Percentiles rank a stretch among this genome's conserved stretches.
Evolutionary conservation across 2,888 invertebrate species (phyloP).

Genomic region (Hymenopus coronatus): DNA sequence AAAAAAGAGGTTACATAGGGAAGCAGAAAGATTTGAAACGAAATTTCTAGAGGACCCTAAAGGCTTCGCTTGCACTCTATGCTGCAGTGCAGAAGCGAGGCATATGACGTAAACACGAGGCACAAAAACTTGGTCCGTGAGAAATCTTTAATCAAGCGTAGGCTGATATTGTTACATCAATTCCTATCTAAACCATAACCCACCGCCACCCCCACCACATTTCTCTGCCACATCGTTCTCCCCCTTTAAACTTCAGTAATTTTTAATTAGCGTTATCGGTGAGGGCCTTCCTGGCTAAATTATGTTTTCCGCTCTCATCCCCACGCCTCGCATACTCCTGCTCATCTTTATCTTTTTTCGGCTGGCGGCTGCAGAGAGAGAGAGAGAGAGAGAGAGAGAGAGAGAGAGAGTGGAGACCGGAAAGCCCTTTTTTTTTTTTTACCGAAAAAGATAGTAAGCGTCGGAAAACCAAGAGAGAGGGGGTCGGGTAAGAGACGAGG

Average conservation of each 20-base stretch:
- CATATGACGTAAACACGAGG: not conserved
- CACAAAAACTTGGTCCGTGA: not conserved
- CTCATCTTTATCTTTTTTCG: constrained; percentile 44
- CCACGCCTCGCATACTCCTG: constrained; percentile 35
- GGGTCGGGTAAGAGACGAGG: constrained; percentile 19
- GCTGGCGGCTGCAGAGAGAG: not conserved
- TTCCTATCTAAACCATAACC: constrained; percentile 6
- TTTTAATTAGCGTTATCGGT: constrained; percentile 49
- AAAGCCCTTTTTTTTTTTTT: constrained; percentile 25
- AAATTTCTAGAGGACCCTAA: not conserved
- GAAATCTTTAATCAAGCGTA: constrained; percentile 30
- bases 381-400: not conserved
- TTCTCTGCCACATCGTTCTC: constrained; percentile 40
- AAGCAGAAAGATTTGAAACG: not conserved
- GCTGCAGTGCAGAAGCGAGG: not conserved
- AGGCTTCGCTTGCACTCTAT: not conserved
- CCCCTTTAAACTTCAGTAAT: constrained; percentile 41
- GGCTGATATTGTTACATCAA: constrained; percentile 28
- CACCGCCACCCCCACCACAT: not conserved
- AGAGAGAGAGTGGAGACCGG: not conserved
- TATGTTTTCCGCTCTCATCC: constrained; percentile 40
- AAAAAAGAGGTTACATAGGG: not conserved
- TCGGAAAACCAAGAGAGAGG: not conserved
- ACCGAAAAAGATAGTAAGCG: constrained; percentile 20
- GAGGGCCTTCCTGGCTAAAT: constrained; percentile 41